These are phyloP conservation scores for Artibeus jamaicensis DNA, from an alignment of 2,797 vertebrate species.

Conservation along the genomic window DNA sequence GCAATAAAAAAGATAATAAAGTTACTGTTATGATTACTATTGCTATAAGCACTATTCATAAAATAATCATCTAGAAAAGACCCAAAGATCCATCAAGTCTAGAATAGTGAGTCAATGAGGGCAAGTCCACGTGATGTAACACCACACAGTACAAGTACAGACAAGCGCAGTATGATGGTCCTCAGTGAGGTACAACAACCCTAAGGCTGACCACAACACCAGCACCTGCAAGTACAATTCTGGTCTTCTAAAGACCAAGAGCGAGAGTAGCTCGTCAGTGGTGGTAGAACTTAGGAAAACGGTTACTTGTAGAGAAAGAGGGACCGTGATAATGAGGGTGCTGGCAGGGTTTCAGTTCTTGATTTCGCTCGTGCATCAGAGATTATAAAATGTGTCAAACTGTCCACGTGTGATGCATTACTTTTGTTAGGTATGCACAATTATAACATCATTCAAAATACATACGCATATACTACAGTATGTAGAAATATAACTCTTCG, in stretches of 20 bases:
- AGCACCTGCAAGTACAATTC: not conserved
- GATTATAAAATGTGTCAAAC: not conserved
- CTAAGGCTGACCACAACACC: rapidly evolving
- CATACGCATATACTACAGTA: not conserved
- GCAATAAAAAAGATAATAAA: not conserved
- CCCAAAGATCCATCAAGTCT: not conserved
- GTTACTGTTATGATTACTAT: not conserved
- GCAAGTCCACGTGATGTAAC: rapidly evolving
- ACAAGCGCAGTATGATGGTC: not conserved
- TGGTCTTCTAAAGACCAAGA: not conserved
- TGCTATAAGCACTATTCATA: not conserved
- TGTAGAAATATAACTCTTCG: not conserved
- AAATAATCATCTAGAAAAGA: not conserved
- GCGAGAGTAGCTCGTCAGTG: not conserved
- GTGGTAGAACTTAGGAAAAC: not conserved
- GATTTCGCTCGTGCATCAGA: not conserved
- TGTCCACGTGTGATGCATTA: not conserved
- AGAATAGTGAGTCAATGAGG: not conserved
- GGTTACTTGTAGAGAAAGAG: not conserved
- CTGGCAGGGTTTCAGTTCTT: not conserved
- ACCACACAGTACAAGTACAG: rapidly evolving
- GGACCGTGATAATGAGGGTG: not conserved
- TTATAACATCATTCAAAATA: not conserved
- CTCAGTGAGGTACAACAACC: rapidly evolving
- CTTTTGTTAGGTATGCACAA: not conserved